phyloP scores from a whole-genome alignment of 2,113 vertebrate species.

The Albula goreensis region DNA sequence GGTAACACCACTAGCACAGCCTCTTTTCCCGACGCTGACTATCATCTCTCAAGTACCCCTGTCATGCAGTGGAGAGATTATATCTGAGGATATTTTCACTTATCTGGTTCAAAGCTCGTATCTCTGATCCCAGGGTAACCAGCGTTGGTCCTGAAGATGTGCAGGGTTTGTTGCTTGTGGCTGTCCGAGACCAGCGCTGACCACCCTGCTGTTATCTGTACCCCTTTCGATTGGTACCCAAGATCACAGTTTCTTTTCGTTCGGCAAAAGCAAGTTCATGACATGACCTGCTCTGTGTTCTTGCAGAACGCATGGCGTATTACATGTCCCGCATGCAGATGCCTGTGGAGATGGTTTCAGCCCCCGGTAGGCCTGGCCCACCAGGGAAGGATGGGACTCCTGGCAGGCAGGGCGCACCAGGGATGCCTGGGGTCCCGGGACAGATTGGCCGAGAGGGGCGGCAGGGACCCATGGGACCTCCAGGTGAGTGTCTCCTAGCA shows the following conservation, averaged over 20 bases:
- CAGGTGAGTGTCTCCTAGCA: slow-evolving; percentile 66
- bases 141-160: no score
- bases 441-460: slow-evolving; percentile 90
- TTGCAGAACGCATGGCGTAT: slow-evolving; percentile 90
- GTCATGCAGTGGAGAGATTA: background rate
- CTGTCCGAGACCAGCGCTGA: background rate
- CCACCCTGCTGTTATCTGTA: background rate
- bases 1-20: no score
- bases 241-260: background rate
- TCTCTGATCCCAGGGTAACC: no score
- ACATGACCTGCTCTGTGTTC: background rate
- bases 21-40: no score
- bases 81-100: background rate
- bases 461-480: slow-evolving; percentile 76
- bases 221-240: background rate
- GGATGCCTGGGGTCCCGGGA: slow-evolving; percentile 81
- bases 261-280: background rate
- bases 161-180: no score
- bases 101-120: background rate
- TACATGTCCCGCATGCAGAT: slow-evolving; percentile 87
- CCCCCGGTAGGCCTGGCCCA: slow-evolving; percentile 85
- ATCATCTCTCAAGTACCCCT: background rate
- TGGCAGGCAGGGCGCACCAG: slow-evolving; percentile 76
- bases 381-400: slow-evolving; percentile 86
- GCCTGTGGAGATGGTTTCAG: slow-evolving; percentile 81